Base-by-base conservation (phyloP, 2,888 invertebrate species). In the Campoplex capitator region DNA sequence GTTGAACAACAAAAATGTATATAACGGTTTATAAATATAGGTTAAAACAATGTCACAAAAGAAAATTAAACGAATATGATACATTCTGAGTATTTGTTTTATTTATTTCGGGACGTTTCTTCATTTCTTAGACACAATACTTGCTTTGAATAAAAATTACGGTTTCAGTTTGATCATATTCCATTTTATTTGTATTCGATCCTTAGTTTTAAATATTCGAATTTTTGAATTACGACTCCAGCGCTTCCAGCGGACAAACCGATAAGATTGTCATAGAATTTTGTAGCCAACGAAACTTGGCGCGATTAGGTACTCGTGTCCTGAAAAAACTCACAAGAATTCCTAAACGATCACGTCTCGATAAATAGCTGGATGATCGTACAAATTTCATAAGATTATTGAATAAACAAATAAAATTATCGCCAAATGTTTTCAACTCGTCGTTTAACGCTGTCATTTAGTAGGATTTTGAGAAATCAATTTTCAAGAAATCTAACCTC, bases 351-450 rank as follows among this genome's bases (percentile, higher is more conserved):
- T 58, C n/a, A 74, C 42, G 18, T 13, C 35, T 48, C 45, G 6
- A 79, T 28, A 75, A 75, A 48, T 18, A 0, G 3, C 18, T 45
- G 71, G 45, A 0, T 28, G 78, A 82, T 23, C 81, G 48, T 58
- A 35, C 18, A 13, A 79, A 78, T 76, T 48, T 78, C 16, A 9
- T 6, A 35, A 32, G 62, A 56, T 76, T 45, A 48, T 54, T 58
- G n/a, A 38, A 16, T 13, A 38, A 45, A 56, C 28, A 56, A 74
- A 28, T 9, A 62, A 62, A 42, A 80, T 8, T 38, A 73, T 56
- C 32, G 23, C 75, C 54, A 85, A 88, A 89, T 88, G 89, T 85
- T 87, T 85, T 58, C 83, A n/a, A 56, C 76, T 71, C 82, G 84
- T 73, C 78, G 85, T 58, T 76, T 88, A 32, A 42, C 74, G 42